These are phyloP conservation scores for Uromys caudimaculatus DNA, from an alignment of 2,797 vertebrate species.

Conservation along the genomic window DNA sequence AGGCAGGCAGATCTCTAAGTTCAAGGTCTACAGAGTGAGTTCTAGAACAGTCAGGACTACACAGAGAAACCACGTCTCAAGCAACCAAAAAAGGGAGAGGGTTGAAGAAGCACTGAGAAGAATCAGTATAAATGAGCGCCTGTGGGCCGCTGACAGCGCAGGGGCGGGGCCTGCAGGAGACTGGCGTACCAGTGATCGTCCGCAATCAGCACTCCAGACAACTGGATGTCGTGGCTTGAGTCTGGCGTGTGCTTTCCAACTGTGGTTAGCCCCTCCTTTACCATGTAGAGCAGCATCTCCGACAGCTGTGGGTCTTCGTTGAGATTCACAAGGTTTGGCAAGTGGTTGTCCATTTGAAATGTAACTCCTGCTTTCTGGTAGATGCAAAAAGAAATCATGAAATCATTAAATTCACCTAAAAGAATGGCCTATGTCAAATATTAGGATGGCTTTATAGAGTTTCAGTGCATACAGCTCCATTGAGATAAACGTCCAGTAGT, in stretches of 20 bases:
- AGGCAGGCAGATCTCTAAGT: background rate
- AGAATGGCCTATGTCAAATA: background rate
- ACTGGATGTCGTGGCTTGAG: constrained; percentile 94
- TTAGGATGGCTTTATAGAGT: background rate
- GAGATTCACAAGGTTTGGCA: constrained; percentile 97
- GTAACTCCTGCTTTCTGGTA: constrained; percentile 94
- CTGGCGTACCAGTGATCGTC: constrained; percentile 93
- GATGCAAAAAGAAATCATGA: constrained; percentile 32
- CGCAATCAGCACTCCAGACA: constrained; percentile 95
- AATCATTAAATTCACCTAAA: background rate
- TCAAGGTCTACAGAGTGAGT: background rate
- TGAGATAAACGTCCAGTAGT: background rate
- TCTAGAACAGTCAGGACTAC: background rate
- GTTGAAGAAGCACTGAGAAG: background rate
- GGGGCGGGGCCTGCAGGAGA: background rate
- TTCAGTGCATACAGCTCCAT: background rate
- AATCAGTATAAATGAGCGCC: background rate
- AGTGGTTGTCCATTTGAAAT: constrained; percentile 95
- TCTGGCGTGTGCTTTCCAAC: constrained; percentile 92
- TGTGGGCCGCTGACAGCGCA: accelerated
- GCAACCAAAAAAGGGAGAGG: background rate
- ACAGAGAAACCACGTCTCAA: background rate
- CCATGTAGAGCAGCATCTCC: constrained; percentile 97
- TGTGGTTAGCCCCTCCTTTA: constrained; percentile 95
- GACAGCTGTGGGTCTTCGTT: constrained; percentile 99